Base-by-base conservation (phyloP, 2,888 invertebrate genomes). In the Drosophila dives region DNA sequence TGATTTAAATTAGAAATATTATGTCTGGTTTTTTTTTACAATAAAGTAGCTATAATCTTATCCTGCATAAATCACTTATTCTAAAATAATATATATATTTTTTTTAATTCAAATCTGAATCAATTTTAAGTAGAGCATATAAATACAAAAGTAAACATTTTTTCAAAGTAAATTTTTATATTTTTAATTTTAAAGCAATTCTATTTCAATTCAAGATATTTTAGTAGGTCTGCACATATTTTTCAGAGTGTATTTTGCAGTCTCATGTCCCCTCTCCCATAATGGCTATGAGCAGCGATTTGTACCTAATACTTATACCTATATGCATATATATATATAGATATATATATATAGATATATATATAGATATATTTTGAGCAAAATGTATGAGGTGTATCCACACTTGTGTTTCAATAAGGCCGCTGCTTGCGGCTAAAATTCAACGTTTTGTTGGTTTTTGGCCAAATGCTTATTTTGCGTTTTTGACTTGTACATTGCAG, bases 381-480 rank as follows among this genome's bases (percentile, higher is more conserved):
- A 36, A 29, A 45, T 59, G 64, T 60, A 45, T 61, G 38, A 63
- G 64, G 54, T 64, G 49, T 63, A n/a, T 26, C 45, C 69, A 75
- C 79, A 76, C 40, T 81, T 66, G 64, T 77, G 69, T 70, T 81
- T 75, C 81, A 72, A 80, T 80, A 77, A 83, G 81, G 84, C 73
- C 84, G 72, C 64, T 36, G 65, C 80, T 64, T 59, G 76, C 51
- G 72, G 81, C 75, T 69, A 54, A 20, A 3, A 63, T 26, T 51
- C 42, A 63, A 56, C 69, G 71, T 50, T 70, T 79, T 79, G 69
- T 65, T 67, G 32, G 38, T 62, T 64, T 67, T 67, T 72, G 64
- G 58, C 62, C 42, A 65, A 45, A 23, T 45, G 50, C 36, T 29
- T 23, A 15, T 36, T 49, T 33, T 55, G 17, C 15, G 20, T 33